A percentile compares a stretch with the other conserved stretches of the same genome.
phyloP scores from a whole-genome alignment of 2,113 vertebrate genomes.

The Carassius auratus region DNA sequence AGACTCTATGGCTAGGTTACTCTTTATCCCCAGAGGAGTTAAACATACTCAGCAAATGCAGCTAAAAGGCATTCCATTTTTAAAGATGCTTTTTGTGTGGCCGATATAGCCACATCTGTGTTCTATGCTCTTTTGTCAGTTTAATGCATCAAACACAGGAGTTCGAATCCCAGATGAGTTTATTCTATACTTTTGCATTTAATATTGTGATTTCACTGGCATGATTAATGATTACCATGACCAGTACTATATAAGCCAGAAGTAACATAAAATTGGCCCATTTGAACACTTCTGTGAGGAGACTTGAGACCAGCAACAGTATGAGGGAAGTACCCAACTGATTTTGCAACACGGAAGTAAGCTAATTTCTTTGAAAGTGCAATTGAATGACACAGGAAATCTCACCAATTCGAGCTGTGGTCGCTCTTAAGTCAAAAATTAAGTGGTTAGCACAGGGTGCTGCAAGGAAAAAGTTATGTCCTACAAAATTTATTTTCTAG shows the following conservation, averaged over 20 bases:
- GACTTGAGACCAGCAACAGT: background rate
- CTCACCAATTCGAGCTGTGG: background rate
- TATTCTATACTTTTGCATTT: background rate
- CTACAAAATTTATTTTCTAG: background rate
- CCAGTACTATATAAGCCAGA: background rate
- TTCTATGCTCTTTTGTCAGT: background rate
- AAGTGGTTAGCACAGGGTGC: background rate
- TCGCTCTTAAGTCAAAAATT: background rate
- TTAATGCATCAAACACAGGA: background rate
- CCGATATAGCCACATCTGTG: background rate
- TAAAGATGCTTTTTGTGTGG: constrained; percentile 20
- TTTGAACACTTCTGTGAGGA: background rate
- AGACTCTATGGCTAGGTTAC: background rate
- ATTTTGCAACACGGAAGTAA: background rate
- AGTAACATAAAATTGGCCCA: background rate
- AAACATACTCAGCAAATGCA: background rate
- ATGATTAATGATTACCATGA: background rate
- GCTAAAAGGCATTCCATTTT: background rate
- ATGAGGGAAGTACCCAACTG: background rate
- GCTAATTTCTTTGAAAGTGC: background rate
- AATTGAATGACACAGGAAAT: background rate
- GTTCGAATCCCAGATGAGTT: background rate
- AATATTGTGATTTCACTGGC: background rate
- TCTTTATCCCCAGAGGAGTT: background rate
- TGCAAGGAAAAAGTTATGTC: background rate